phyloP scores from a whole-genome alignment of 2,113 vertebrate genomes.

The Chlorocebus sabaeus region DNA sequence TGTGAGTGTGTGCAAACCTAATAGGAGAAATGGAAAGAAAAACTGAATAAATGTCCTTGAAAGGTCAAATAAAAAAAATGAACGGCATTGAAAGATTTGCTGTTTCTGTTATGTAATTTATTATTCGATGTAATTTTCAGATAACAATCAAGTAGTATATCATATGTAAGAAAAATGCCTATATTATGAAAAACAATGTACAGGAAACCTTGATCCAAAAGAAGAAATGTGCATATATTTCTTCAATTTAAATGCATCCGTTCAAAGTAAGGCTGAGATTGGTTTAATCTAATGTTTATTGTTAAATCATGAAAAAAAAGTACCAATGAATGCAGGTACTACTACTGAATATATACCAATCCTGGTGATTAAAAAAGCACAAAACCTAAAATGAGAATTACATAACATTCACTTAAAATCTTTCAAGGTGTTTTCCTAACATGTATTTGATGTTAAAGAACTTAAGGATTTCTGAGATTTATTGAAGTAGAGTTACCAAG shows the following conservation, averaged over 20 bases:
- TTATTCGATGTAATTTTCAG: background rate
- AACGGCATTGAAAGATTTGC: background rate
- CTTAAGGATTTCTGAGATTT: constrained; percentile 66
- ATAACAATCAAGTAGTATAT: background rate
- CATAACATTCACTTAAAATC: background rate
- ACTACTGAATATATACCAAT: background rate
- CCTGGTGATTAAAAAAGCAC: background rate
- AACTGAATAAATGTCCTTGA: background rate
- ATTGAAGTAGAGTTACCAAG: constrained; percentile 74
- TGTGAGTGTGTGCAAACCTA: background rate
- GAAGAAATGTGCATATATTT: background rate
- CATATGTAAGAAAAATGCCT: background rate
- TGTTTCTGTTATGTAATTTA: background rate
- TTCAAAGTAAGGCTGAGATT: background rate
- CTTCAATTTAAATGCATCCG: background rate
- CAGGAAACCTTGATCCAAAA: background rate
- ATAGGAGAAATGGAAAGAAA: background rate
- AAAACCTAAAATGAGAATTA: background rate
- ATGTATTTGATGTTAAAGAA: background rate
- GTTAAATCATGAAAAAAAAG: background rate
- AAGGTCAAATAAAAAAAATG: background rate
- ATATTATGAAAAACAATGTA: background rate
- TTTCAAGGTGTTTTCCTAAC: background rate
- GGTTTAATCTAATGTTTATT: background rate
- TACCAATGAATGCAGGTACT: background rate